Evolutionary conservation across 2,113 vertebrate genomes (phyloP).

Genomic region (Saiga tatarica): DNA sequence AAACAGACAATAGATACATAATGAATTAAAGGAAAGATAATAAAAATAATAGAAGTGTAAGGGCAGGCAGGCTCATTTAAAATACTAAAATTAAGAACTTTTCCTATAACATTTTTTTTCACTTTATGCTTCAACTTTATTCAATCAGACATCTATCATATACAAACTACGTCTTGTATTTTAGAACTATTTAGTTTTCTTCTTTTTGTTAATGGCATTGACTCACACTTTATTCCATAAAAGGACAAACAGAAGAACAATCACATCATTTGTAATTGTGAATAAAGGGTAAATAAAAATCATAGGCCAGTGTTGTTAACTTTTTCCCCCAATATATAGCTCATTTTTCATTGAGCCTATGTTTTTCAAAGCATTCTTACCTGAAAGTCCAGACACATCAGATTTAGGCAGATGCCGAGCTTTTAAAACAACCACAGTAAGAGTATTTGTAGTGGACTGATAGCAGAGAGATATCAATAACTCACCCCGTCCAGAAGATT

Average conservation of each 20-base stretch:
- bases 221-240: neutral
- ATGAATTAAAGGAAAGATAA: neutral
- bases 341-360: neutral
- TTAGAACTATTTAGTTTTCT: neutral
- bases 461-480: constrained; percentile 97
- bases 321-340: neutral
- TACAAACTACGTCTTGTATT: neutral
- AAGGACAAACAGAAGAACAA: neutral
- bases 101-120: neutral
- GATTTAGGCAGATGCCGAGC: constrained; percentile 94
- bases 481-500: constrained; percentile 92
- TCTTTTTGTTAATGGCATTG: neutral
- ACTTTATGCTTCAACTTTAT: neutral
- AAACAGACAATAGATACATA: neutral
- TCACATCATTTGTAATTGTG: neutral
- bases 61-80: neutral
- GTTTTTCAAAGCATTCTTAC: constrained; percentile 75
- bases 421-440: constrained; percentile 98
- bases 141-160: neutral
- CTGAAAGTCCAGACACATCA: constrained; percentile 91
- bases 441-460: constrained; percentile 96
- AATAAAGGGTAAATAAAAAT: neutral
- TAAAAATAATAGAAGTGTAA: neutral
- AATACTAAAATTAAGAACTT: neutral
- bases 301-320: neutral